A percentile compares a stretch with the other conserved stretches of the same genome.
These are phyloP conservation scores for Syngnathus floridae DNA, from an alignment of 2,113 vertebrate genomes.

Conservation along the genomic window DNA sequence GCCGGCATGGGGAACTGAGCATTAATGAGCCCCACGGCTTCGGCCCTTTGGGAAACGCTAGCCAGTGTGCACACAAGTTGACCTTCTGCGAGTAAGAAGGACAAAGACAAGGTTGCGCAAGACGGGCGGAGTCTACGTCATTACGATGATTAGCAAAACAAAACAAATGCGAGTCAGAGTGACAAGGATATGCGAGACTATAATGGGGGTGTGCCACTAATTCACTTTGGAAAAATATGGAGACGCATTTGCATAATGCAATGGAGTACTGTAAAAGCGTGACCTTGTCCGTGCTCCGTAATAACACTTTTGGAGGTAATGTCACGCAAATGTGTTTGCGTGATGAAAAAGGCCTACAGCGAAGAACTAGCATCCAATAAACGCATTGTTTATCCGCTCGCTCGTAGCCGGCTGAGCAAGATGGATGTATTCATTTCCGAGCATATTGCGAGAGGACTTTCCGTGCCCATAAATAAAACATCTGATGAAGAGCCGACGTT, in stretches of 20 bases:
- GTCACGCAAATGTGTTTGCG: constrained; percentile 11
- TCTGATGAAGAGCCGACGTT: constrained; percentile 2
- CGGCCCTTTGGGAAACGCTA: constrained; percentile 27
- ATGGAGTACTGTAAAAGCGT: constrained; percentile 19
- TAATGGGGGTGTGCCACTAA: constrained; percentile 29
- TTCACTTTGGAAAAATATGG: constrained; percentile 39
- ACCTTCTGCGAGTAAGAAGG: constrained; percentile 37
- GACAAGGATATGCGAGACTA: constrained; percentile 5
- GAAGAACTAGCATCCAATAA: constrained; percentile 8
- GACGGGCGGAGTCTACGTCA: constrained; percentile 42
- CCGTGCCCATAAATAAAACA: constrained; percentile 14
- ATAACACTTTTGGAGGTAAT: constrained; percentile 12
- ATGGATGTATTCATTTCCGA: constrained; percentile 8
- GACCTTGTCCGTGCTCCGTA: constrained; percentile 38
- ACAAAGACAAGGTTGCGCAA: constrained; percentile 7
- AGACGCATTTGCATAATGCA: constrained; percentile 32
- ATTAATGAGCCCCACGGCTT: background rate
- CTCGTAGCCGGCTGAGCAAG: background rate
- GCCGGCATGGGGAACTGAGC: constrained; percentile 13
- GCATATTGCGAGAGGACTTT: background rate
- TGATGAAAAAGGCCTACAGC: constrained; percentile 14
- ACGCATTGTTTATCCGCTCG: constrained; percentile 7
- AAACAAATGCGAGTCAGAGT: constrained; percentile 18
- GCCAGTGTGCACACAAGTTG: constrained; percentile 24
- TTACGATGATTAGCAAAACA: constrained; percentile 47